These are phyloP conservation scores for Morpho deidamia DNA, from an alignment of 2,888 invertebrate species.

Conservation along the genomic window DNA sequence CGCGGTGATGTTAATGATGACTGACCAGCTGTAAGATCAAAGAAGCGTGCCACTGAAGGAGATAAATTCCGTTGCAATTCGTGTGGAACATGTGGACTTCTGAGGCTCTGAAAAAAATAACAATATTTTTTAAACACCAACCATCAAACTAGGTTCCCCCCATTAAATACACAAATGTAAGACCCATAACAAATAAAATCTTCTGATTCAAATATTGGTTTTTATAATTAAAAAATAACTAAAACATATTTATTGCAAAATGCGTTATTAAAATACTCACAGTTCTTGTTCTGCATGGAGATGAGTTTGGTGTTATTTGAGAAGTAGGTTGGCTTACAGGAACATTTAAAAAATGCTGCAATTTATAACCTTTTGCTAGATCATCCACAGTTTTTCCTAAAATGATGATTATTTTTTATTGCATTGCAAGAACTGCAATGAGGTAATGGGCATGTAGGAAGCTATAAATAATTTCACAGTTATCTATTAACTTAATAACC, in stretches of 20 bases:
- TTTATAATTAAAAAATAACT: not conserved
- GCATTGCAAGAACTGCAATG: not conserved
- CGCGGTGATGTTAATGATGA: conserved; percentile 49
- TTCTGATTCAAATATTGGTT: too few relatives aligned
- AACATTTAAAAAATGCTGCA: conserved; percentile 43
- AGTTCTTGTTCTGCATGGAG: conserved; percentile 29
- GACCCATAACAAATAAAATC: too few relatives aligned
- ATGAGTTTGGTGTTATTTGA: conserved; percentile 24
- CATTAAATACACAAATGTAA: too few relatives aligned
- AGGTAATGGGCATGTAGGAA: not conserved
- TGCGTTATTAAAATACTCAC: conserved; percentile 24
- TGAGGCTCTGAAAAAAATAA: conserved; percentile 5
- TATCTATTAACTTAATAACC: too few relatives aligned
- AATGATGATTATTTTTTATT: not conserved
- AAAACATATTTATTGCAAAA: too few relatives aligned
- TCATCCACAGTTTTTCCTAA: conserved; percentile 64
- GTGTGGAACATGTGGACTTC: conserved; percentile 31
- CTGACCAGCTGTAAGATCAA: conserved; percentile 56
- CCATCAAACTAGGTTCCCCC: too few relatives aligned
- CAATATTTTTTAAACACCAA: not conserved
- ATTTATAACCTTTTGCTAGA: conserved; percentile 60
- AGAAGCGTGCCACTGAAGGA: conserved; percentile 67
- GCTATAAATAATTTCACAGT: too few relatives aligned
- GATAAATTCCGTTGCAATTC: conserved; percentile 49
- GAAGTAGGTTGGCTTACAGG: conserved; percentile 24